A percentile compares a stretch with the other conserved stretches of the same genome.
Evolutionary conservation across 2,113 vertebrate species (phyloP).

Genomic region (Nibea albiflora): DNA sequence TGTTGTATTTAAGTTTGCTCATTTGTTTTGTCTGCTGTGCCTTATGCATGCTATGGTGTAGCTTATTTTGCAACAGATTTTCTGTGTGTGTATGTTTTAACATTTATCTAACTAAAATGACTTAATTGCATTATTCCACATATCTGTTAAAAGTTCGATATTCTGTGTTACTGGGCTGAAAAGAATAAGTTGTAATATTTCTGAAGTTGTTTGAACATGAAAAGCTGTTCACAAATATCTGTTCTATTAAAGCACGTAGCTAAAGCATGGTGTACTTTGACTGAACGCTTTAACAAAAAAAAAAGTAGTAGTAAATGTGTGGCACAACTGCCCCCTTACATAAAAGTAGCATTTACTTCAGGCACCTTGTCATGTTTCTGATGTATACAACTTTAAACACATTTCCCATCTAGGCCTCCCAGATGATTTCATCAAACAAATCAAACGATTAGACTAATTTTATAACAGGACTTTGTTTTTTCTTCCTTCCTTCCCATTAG

Average conservation of each 20-base stretch:
- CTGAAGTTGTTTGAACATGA: neutral
- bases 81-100: neutral
- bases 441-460: too few species aligned
- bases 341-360: too few species aligned
- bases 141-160: neutral
- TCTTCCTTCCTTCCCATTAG: too few species aligned
- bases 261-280: neutral
- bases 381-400: too few species aligned
- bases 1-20: neutral
- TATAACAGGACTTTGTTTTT: too few species aligned
- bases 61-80: conserved; percentile 4
- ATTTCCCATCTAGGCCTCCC: too few species aligned
- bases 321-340: too few species aligned
- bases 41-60: conserved; percentile 6
- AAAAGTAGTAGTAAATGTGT: neutral
- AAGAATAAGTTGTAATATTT: conserved; percentile 7
- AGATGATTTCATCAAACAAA: too few species aligned
- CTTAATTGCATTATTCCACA: neutral
- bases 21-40: conserved; percentile 4
- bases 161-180: neutral
- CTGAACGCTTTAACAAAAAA: neutral
- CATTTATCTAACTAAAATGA: neutral
- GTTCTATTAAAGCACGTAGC: conserved; percentile 18
- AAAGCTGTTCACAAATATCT: conserved; percentile 7
- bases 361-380: too few species aligned